phyloP scores from a whole-genome alignment of 2,113 vertebrate species.

The Gnathonemus echidnorhynchus region DNA sequence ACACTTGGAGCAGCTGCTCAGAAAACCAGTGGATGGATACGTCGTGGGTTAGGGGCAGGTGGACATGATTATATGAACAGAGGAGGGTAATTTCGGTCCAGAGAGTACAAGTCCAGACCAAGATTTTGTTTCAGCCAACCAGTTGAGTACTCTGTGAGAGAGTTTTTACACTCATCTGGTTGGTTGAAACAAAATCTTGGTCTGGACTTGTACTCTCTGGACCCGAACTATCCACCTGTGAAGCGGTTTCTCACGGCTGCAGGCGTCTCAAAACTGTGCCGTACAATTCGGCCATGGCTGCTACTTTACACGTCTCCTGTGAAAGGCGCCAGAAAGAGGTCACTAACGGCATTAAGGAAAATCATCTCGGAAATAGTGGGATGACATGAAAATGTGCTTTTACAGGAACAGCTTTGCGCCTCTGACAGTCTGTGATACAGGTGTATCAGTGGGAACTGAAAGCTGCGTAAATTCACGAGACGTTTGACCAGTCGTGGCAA shows the following conservation, averaged over 20 bases:
- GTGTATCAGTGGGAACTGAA: background rate
- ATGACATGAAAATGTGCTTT: slow-evolving; percentile 12
- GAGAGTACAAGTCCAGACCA: no score
- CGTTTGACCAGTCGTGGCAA: background rate
- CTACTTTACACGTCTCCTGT: background rate
- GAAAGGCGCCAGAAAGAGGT: slow-evolving; percentile 1
- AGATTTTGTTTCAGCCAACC: no score
- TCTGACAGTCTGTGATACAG: background rate
- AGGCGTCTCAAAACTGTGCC: slow-evolving; percentile 21
- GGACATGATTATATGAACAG: background rate
- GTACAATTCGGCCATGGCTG: slow-evolving; percentile 20
- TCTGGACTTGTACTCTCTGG: no score
- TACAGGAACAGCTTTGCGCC: slow-evolving; percentile 1
- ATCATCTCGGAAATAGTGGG: slow-evolving; percentile 8
- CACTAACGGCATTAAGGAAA: slow-evolving; percentile 17
- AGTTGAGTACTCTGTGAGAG: no score
- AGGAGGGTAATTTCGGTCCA: no score
- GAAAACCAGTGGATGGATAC: background rate
- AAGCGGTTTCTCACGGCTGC: background rate
- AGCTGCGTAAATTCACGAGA: background rate
- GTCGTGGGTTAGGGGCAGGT: background rate
- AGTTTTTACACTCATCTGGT: no score
- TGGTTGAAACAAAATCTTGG: no score
- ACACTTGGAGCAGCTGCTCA: background rate
- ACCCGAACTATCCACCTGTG: no score